These are phyloP conservation scores for Australoheros scitulus DNA, from an alignment of 2,113 vertebrate genomes.

Conservation along the genomic window DNA sequence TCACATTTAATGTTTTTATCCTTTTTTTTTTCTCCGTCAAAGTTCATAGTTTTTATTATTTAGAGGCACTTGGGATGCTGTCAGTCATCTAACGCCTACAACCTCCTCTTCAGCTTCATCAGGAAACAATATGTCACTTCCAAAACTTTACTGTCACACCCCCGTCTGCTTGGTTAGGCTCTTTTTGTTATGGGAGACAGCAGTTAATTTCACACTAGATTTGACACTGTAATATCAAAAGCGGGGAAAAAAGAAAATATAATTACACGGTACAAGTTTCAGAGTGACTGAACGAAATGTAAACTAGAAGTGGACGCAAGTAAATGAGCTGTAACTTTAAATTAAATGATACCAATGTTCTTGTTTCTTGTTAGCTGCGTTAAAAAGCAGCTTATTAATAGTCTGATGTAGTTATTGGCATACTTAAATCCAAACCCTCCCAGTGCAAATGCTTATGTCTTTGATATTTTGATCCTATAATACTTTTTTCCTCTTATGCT, in stretches of 20 bases:
- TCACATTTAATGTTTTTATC: not conserved
- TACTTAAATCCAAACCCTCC: not conserved
- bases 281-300: conserved; percentile 20
- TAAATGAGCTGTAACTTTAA: conserved; percentile 42
- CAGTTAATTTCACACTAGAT: conserved; percentile 45
- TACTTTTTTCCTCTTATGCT: too few relatives aligned
- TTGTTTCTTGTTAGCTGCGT: not conserved
- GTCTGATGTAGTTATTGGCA: not conserved
- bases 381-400: not conserved
- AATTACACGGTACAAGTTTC: conserved; percentile 31
- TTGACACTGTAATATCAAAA: conserved; percentile 24
- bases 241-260: conserved; percentile 12
- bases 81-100: conserved; percentile 13
- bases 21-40: not conserved
- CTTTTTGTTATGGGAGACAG: conserved; percentile 28
- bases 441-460: not conserved
- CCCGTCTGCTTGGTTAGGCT: not conserved
- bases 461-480: not conserved
- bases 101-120: not conserved
- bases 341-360: conserved; percentile 6
- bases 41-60: not conserved
- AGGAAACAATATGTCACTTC: conserved; percentile 13
- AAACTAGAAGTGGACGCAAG: conserved; percentile 24
- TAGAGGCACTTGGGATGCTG: not conserved
- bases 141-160: not conserved